Evolutionary conservation across 1,140 invertebrate species (phyloP).

Genomic region (Scaptodrosophila lebanonensis): DNA sequence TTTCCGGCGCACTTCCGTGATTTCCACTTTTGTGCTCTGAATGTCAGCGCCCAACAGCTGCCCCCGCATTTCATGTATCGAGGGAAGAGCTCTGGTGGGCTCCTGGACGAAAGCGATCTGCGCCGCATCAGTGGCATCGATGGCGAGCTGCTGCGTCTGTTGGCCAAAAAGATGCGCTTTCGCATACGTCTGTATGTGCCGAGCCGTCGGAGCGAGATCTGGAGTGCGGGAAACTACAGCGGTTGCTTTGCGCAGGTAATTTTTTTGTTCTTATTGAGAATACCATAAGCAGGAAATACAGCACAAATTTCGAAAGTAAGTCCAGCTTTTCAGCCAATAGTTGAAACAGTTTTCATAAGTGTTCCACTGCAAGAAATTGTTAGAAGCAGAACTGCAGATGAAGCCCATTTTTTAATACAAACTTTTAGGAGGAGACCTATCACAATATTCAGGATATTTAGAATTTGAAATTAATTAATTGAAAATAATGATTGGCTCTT

Average conservation of each 20-base stretch:
- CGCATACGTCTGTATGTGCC: constrained; percentile 23
- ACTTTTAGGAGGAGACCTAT: too few species aligned
- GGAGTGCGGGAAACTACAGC: constrained; percentile 27
- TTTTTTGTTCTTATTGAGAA: not conserved
- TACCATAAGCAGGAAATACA: too few species aligned
- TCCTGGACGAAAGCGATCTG: too few species aligned
- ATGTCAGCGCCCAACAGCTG: constrained; percentile 36
- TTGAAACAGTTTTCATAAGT: too few species aligned
- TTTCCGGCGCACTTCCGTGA: constrained; percentile 30
- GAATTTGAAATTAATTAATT: too few species aligned
- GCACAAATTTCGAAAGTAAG: too few species aligned
- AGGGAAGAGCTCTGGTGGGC: constrained; percentile 1
- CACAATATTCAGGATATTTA: too few species aligned
- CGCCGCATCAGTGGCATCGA: constrained; percentile 37
- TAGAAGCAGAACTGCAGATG: too few species aligned
- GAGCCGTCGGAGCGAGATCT: constrained; percentile 33
- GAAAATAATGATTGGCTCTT: not conserved
- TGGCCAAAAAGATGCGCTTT: constrained; percentile 35
- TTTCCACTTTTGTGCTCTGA: constrained; percentile 27
- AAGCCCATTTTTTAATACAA: too few species aligned
- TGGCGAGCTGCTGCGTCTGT: constrained; percentile 43
- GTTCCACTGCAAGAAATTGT: too few species aligned
- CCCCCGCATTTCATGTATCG: constrained; percentile 48
- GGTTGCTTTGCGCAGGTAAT: constrained; percentile 48
- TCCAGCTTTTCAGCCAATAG: too few species aligned